Base-by-base conservation (phyloP, 2,113 vertebrate species). In the Hyla sarda region DNA sequence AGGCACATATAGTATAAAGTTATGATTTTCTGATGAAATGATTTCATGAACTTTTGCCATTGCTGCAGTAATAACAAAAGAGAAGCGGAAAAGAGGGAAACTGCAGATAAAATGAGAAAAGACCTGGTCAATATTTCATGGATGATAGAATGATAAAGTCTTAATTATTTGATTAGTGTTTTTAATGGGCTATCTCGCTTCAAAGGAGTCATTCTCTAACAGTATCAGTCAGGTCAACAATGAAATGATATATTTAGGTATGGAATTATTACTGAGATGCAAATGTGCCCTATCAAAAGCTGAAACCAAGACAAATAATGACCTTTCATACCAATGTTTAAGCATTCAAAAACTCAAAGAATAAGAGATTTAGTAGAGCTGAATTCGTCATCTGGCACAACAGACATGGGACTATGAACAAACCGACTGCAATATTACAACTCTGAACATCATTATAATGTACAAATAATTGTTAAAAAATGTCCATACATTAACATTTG, bases 171-270 rank as follows among this genome's bases (percentile, higher is more conserved):
- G 21, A 75, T 75, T 6, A 58, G 47, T 75, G 50, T 30, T 76
- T 19, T 21, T 48, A 56, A n/a, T 37, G 7, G 23, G 23, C 23
- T 47, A 32, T 65, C 34, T 62, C 13, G 17, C 52, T 76, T 76
- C 72, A 76, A 76, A 74, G 30, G 23, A 28, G 16, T 19, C n/a
- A 58, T 71, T 62, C n/a, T 60, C 13, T 62, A 75, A 17, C 23
- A 83, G 25, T 62, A 76, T 84, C 82, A 75, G 47, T 62, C 54
- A 60, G n/a, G 41, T 76, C 41, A 60, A 52, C n/a, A 16, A 85
- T 65, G 14, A 5, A 77, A 77, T 34, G 14, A 34, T 60, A 65
- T 45, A 65, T 45, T 32, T 21, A 13, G 32, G n/a, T 69, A 48
- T 74, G 6, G 5, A 45, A 32, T 48, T 21, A 84, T 76, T 50